phyloP scores from a whole-genome alignment of 30 jellyfish, hydroid and myxozoan species.

The Nemopilema nomurai region DNA sequence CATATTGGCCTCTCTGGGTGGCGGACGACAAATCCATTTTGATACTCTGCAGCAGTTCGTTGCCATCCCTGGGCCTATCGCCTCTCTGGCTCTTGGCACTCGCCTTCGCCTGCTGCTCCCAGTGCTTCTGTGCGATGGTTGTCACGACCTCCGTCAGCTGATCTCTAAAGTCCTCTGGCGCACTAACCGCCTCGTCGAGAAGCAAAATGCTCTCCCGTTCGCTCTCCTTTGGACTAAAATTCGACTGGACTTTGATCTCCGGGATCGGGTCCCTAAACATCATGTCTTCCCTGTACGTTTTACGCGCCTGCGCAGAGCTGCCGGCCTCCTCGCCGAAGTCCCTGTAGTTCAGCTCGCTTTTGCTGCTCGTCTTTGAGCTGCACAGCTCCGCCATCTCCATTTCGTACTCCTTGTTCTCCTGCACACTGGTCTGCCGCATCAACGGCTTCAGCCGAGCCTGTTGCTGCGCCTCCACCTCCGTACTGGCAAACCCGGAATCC shows the following conservation, averaged over 20 bases:
- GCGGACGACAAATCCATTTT: constrained; percentile 54
- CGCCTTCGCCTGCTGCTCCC: constrained; percentile 17
- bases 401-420: constrained; percentile 59
- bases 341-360: constrained; percentile 59
- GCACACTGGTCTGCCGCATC: constrained; percentile 78
- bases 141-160: constrained; percentile 42
- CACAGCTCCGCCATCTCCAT: constrained; percentile 55
- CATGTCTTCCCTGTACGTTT: constrained; percentile 19
- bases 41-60: constrained; percentile 49
- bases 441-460: constrained; percentile 64
- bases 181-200: background rate
- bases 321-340: constrained; percentile 32
- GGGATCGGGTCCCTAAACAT: constrained; percentile 60
- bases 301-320: constrained; percentile 5
- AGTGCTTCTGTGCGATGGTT: constrained; percentile 21
- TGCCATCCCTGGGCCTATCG: constrained; percentile 10
- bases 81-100: background rate
- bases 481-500: constrained; percentile 98
- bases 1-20: background rate
- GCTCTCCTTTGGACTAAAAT: constrained; percentile 32
- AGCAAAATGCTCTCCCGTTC: background rate
- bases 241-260: constrained; percentile 67
- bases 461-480: constrained; percentile 76
- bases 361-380: constrained; percentile 75
- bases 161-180: constrained; percentile 46